These are phyloP conservation scores for Pterois miles DNA, from an alignment of 2,797 vertebrate genomes.

Conservation along the genomic window DNA sequence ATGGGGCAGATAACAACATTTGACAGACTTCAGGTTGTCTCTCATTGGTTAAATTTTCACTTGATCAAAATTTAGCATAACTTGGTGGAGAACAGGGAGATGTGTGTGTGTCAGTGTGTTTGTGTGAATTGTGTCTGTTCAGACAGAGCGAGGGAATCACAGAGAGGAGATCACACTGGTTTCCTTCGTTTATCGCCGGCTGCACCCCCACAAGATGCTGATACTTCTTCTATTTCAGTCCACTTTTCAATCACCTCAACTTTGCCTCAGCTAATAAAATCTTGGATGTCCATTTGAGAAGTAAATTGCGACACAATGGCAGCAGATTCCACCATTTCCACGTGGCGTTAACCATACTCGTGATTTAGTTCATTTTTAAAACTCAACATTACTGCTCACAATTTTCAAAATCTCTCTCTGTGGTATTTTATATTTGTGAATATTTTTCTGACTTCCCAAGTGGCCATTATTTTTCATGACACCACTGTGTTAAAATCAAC, in stretches of 20 bases:
- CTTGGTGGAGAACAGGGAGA: background rate
- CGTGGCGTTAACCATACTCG: background rate
- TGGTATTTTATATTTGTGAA: background rate
- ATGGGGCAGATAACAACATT: slow-evolving; percentile 62
- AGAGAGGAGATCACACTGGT: slow-evolving; percentile 77
- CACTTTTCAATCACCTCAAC: background rate
- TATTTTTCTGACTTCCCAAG: background rate
- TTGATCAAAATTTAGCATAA: background rate
- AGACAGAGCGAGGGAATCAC: slow-evolving; percentile 43
- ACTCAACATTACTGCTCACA: background rate
- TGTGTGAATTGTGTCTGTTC: slow-evolving; percentile 1
- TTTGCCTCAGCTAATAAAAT: background rate
- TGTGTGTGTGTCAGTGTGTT: background rate
- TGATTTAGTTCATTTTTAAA: background rate
- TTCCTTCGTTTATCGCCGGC: slow-evolving; percentile 53
- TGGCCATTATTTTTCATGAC: background rate
- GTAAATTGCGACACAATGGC: background rate
- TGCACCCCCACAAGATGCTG: background rate
- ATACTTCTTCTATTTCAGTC: background rate
- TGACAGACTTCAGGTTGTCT: slow-evolving; percentile 63
- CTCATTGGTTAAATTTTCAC: background rate
- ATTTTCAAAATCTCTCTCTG: background rate
- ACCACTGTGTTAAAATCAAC: background rate
- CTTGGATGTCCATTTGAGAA: background rate
- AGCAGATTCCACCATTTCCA: background rate